Evolutionary conservation across 2,888 invertebrate species (phyloP), one percentile per base, ranked within the genome.

Genomic region (Spicauda simplicius): DNA sequence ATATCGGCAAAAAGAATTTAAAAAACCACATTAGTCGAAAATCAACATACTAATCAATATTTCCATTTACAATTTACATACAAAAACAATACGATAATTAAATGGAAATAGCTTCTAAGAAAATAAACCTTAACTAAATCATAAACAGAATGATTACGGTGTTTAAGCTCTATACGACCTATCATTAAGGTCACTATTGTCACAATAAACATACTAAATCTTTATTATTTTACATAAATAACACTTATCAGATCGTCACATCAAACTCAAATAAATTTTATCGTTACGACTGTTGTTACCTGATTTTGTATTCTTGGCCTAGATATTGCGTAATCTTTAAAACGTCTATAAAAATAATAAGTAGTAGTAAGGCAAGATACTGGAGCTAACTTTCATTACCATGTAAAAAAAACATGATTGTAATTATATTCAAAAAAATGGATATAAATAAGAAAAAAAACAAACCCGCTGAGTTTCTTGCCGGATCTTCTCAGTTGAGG

Each of bases 211-310:
- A 45, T 6, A 20, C 16, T 41, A 45, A 58, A 58, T 45, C 57
- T 41, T 20, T 58, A 45, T 57, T 1, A 14, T 18, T 19, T 41
- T 20, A 19, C n/a, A 55, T 16, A 16, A 33, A 30, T 11, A 4
- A 25, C 25, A 41, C 30, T 58, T 58, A 58, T 48, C 58, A 10
- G 0, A 50, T n/a, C 19, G 20, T 52, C 25, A 67, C 41, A 62
- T 67, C 61, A 16, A n/a, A 25, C 41, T 55, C 33, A 30, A 41
- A 19, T 54, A 55, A 37, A 60, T 18, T 14, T 33, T n/a, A 50
- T 48, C 19, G 11, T 20, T 52, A 53, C 20, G 16, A 16, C 16
- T n/a, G 48, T 14, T n/a, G 16, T 48, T 48, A 48, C 48, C n/a
- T 48, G 48, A 19, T 54, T 45, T 45, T 33, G 5, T 53, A 41